Evolutionary conservation across 2,113 vertebrate species (phyloP), one percentile per base, ranked within the genome.

Genomic region (Colius striatus): DNA sequence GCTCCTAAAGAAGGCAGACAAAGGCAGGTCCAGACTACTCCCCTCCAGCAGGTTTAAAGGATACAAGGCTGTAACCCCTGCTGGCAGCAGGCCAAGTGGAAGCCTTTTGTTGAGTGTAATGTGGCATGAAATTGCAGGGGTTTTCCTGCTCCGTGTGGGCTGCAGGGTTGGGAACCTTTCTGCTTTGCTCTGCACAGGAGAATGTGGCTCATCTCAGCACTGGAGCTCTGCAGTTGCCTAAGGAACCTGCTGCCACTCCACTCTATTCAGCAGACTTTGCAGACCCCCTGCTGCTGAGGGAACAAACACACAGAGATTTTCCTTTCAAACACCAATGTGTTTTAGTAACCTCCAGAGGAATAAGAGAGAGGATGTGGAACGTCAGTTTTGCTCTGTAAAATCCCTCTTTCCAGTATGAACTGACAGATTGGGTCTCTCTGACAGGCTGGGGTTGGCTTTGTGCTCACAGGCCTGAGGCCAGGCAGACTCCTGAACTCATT

Each of bases 331-430:
- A 36, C 75, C 74, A 25, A 23, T 53, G 29, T 72, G 66, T 78
- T 95, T 94, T 89, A 89, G 91, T 93, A 80, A 87, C 73, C 5
- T 5, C 13, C 9, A 43, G 80, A 82, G 62, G 66, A 61, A 14
- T 55, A 38, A 86, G 72, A 30, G n/a, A 55, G 63, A 76, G 53
- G 87, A 16, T 66, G 29, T 74, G 73, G 32, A 74, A 50, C 17
- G 62, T 75, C 62, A 50, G 53, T 18, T 63, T 85, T 84, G 87
- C 54, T 50, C 43, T 47, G 2, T 13, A 47, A 94, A 74, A 34
- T 53, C 21, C 3, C 21, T 61, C 61, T 38, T 50, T 86, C 43
- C 43, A 41, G 50, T 11, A 20, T 4, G 3, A 51, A 32, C 14
- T n/a, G 78, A 41, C 45, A 54, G 65, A 23, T 10, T 23, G 9